Conservation (phyloP, 2,113 vertebrate species). For the Macquaria australasica region DNA sequence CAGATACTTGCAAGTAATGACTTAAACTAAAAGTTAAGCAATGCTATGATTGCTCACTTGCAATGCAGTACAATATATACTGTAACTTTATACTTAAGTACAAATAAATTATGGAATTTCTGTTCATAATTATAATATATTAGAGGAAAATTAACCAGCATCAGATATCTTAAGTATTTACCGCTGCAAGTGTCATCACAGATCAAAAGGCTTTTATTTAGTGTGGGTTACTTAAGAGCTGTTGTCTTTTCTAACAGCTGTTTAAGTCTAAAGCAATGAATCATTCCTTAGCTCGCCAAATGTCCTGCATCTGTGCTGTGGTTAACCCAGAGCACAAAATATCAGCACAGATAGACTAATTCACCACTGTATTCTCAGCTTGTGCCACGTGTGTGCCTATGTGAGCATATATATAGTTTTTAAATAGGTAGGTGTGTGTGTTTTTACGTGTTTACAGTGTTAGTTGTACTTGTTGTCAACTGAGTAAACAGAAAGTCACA, state of each 20-base stretch:
- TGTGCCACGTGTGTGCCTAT: background rate
- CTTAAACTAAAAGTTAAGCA: background rate
- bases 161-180: constrained; percentile 10
- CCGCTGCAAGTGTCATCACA: background rate
- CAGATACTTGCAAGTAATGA: constrained; percentile 5
- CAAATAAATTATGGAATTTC: background rate
- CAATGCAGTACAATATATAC: background rate
- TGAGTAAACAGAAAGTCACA: background rate
- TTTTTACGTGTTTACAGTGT: background rate
- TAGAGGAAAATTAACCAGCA: background rate
- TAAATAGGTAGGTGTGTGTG: background rate
- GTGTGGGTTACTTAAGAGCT: constrained; percentile 29
- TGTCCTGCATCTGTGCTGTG: constrained; percentile 5
- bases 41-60: background rate
- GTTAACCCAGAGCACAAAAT: background rate
- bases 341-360: background rate
- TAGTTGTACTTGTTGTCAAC: background rate
- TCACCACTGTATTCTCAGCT: background rate
- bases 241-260: constrained; percentile 60
- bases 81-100: background rate
- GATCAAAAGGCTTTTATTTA: constrained; percentile 26
- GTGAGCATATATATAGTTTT: too few relatives aligned
- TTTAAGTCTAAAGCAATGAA: constrained; percentile 60
- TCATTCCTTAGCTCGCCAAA: constrained; percentile 34
- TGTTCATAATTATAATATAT: constrained; percentile 14